Conservation (phyloP, 2,888 invertebrate genomes). For the Tupiocoris notatus region DNA sequence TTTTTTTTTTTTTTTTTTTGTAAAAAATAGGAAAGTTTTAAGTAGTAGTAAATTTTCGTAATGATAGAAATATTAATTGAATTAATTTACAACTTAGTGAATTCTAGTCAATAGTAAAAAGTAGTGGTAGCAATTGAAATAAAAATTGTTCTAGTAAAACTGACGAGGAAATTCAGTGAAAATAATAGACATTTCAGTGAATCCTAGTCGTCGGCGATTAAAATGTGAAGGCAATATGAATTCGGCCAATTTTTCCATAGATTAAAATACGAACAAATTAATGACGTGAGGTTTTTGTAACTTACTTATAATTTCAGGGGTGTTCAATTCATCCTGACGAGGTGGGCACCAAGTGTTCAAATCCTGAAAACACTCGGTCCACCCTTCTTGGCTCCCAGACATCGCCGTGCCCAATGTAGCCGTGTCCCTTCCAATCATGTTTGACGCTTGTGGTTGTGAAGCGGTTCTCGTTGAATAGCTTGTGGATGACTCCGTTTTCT, state of each 20-base stretch:
- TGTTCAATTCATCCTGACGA: slow-evolving; percentile 47
- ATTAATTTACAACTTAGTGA: no score
- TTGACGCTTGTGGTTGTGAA: slow-evolving; percentile 12
- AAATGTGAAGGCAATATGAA: no score
- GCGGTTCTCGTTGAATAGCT: slow-evolving; percentile 6
- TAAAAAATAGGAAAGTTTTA: no score
- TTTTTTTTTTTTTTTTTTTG: no score
- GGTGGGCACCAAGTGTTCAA: slow-evolving; percentile 62
- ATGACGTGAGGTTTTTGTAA: slow-evolving; percentile 1
- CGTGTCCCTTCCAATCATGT: slow-evolving; percentile 43
- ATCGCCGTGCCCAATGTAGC: slow-evolving; percentile 23
- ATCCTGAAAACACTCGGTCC: slow-evolving; percentile 70
- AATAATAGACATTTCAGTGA: no score
- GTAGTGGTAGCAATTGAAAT: no score
- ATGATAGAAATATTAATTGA: no score
- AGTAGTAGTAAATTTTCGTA: no score
- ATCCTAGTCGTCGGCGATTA: no score
- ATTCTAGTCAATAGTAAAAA: no score
- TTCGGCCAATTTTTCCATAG: neutral
- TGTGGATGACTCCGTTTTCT: slow-evolving; percentile 52
- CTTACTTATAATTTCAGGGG: slow-evolving; percentile 45
- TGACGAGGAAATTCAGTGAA: no score
- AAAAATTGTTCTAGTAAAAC: no score
- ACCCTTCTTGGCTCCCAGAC: slow-evolving; percentile 44
- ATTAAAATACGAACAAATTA: neutral